These are phyloP conservation scores for Microcaecilia unicolor DNA, from an alignment of 2,797 vertebrate species.

Conservation along the genomic window DNA sequence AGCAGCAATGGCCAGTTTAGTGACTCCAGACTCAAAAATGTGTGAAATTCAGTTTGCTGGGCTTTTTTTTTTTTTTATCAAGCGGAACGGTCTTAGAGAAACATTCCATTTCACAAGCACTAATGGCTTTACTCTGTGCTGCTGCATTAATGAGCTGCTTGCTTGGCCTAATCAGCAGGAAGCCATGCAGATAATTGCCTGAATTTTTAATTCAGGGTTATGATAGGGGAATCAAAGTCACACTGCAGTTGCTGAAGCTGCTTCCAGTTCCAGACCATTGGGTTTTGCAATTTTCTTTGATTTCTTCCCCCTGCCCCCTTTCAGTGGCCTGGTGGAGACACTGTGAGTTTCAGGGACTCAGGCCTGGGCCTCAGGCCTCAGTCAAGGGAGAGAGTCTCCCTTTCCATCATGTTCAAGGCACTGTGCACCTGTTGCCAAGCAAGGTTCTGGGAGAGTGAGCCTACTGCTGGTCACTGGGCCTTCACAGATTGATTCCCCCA, in stretches of 20 bases:
- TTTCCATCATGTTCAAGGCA: neutral
- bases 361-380: neutral
- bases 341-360: slow-evolving; percentile 15
- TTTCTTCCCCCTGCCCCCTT: slow-evolving; percentile 22
- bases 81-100: slow-evolving; percentile 72
- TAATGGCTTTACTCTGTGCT: slow-evolving; percentile 77
- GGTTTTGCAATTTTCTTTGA: slow-evolving; percentile 62
- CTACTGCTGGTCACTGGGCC: neutral
- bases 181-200: slow-evolving; percentile 94
- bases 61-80: slow-evolving; percentile 57
- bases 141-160: slow-evolving; percentile 86
- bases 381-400: slow-evolving; percentile 1
- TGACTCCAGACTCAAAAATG: slow-evolving; percentile 40
- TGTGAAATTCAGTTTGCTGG: slow-evolving; percentile 57
- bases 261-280: slow-evolving; percentile 56
- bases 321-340: slow-evolving; percentile 8
- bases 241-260: slow-evolving; percentile 53
- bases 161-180: slow-evolving; percentile 77
- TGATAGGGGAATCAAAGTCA: slow-evolving; percentile 73
- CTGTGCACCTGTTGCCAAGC: slow-evolving; percentile 21
- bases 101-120: slow-evolving; percentile 69
- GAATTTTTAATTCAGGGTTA: slow-evolving; percentile 82
- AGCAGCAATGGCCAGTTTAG: neutral
- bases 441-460: slow-evolving; percentile 51
- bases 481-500: slow-evolving; percentile 8